phyloP scores from a whole-genome alignment of 2,888 invertebrate species.

The Molanna angustata region DNA sequence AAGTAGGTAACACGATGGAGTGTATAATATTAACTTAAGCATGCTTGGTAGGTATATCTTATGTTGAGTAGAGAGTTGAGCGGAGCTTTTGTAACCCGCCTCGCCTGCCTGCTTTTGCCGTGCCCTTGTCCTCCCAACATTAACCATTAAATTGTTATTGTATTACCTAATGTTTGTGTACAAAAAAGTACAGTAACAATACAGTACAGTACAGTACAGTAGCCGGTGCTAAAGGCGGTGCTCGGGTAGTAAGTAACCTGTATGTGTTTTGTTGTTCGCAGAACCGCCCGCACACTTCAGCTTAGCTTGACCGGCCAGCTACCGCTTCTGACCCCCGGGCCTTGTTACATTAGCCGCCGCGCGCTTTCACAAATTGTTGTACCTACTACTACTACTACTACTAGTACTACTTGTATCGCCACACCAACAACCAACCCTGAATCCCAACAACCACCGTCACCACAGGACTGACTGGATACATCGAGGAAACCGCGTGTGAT shows the following conservation, averaged over 20 bases:
- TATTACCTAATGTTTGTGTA: too few species aligned
- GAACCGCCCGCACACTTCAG: slow-evolving; percentile 39
- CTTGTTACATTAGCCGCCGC: slow-evolving; percentile 48
- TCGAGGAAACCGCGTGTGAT: slow-evolving; percentile 56
- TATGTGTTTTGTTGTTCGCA: slow-evolving; percentile 52
- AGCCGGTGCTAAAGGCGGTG: slow-evolving; percentile 9
- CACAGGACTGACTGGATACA: slow-evolving; percentile 44
- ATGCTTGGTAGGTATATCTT: too few species aligned
- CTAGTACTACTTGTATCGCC: slow-evolving; percentile 36
- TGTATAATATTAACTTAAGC: too few species aligned
- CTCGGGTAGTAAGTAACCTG: slow-evolving; percentile 30
- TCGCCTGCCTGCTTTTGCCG: slow-evolving; percentile 8
- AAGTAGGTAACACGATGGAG: too few species aligned
- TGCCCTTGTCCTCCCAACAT: not conserved
- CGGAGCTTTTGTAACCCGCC: too few species aligned
- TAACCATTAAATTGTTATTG: too few species aligned
- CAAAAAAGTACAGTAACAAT: too few species aligned
- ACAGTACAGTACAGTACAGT: not conserved
- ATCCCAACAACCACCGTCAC: slow-evolving; percentile 49
- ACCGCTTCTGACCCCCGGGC: slow-evolving; percentile 42
- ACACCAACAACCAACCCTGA: slow-evolving; percentile 34
- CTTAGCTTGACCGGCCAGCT: slow-evolving; percentile 25
- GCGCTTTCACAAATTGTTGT: slow-evolving; percentile 44
- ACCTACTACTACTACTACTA: slow-evolving; percentile 31
- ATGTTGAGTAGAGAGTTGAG: too few species aligned